Conservation (phyloP, 2,113 vertebrate species). For the Sclerurus mexicanus region DNA sequence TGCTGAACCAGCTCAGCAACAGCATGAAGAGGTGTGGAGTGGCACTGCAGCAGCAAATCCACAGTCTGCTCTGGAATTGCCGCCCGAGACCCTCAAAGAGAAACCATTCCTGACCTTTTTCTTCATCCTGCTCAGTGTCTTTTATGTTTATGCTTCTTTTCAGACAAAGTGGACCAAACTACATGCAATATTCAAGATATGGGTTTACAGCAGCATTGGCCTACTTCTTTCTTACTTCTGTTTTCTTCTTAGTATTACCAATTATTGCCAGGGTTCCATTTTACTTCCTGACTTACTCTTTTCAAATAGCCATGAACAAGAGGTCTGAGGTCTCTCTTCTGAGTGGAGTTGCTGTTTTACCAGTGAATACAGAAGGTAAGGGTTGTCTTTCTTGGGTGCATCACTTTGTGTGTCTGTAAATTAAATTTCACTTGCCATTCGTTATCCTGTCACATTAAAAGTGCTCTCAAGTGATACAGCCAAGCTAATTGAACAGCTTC, state of each 20-base stretch:
- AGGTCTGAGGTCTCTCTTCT: not conserved
- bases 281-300: not conserved
- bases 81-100: not conserved
- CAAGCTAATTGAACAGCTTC: not conserved
- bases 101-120: not conserved
- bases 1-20: not conserved
- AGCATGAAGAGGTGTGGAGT: accelerated
- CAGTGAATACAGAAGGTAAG: not conserved
- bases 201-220: not conserved
- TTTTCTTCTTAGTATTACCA: not conserved
- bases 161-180: not conserved
- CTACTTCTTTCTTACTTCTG: not conserved
- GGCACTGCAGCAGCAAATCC: not conserved
- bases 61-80: not conserved
- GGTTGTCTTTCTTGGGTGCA: not conserved
- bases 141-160: not conserved
- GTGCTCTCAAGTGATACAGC: not conserved
- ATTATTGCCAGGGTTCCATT: accelerated
- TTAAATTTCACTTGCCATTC: not conserved
- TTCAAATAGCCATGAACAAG: not conserved
- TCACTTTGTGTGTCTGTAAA: not conserved
- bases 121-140: not conserved
- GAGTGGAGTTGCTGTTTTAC: not conserved
- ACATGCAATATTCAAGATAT: not conserved
- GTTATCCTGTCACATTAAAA: not conserved